A percentile compares a stretch with the other conserved stretches of the same genome.
These are phyloP conservation scores for Cryptus armator DNA, from an alignment of 2,888 invertebrate species.

Conservation along the genomic window DNA sequence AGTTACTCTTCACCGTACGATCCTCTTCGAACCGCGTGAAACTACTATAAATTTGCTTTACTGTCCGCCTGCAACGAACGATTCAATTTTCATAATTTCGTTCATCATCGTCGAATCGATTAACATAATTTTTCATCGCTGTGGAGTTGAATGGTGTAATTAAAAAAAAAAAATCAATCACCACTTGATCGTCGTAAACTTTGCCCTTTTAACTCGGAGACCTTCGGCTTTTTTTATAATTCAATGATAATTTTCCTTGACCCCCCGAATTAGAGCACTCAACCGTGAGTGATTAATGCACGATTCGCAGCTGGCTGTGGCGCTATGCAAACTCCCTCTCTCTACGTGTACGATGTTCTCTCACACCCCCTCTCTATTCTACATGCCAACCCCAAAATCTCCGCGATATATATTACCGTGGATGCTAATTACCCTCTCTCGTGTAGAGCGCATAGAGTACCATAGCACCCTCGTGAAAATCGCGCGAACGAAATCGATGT, in stretches of 20 bases:
- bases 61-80: conserved; percentile 7
- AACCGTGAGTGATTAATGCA: conserved; percentile 81
- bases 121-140: background rate
- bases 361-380: conserved; percentile 25
- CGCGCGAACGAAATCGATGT: conserved; percentile 40
- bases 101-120: background rate
- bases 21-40: conserved; percentile 20
- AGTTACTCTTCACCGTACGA: conserved; percentile 75
- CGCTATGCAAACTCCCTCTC: conserved; percentile 74
- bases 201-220: background rate
- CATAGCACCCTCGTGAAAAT: conserved; percentile 37
- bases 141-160: background rate
- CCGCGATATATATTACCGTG: conserved; percentile 72
- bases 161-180: background rate
- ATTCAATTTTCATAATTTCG: conserved; percentile 2
- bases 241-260: conserved; percentile 1
- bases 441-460: background rate
- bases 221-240: background rate
- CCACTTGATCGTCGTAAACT: background rate
- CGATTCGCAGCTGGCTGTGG: conserved; percentile 83
- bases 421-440: conserved; percentile 80
- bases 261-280: conserved; percentile 31
- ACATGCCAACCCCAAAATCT: conserved; percentile 78
- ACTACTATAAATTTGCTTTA: conserved; percentile 34
- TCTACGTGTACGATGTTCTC: conserved; percentile 14